Percentiles rank a stretch among this genome's conserved stretches.
phyloP scores from a whole-genome alignment of 2,797 vertebrate species.

The Salarias fasciatus region DNA sequence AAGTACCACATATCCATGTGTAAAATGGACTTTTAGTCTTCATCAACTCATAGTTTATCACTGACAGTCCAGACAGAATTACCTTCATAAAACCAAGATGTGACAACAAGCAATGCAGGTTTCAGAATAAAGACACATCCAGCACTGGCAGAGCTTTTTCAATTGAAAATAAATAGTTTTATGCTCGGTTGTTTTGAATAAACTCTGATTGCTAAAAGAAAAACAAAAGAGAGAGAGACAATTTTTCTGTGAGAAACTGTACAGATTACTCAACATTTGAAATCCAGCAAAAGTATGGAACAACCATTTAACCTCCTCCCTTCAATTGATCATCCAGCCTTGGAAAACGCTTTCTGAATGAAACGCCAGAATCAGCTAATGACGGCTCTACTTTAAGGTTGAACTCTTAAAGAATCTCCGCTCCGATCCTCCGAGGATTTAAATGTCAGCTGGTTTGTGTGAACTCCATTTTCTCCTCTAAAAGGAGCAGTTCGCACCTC shows the following conservation, averaged over 20 bases:
- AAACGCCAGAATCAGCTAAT: conserved; percentile 2
- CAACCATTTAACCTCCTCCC: too few relatives aligned
- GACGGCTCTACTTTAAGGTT: conserved; percentile 22
- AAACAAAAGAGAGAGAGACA: too few relatives aligned
- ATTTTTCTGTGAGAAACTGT: too few relatives aligned
- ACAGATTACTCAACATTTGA: too few relatives aligned
- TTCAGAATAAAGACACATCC: conserved; percentile 20
- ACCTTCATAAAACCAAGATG: conserved; percentile 18
- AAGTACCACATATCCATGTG: conserved; percentile 18
- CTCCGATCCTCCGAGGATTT: conserved; percentile 34
- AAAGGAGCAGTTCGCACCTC: conserved; percentile 54
- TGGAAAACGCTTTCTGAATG: neutral
- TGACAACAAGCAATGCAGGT: conserved; percentile 17
- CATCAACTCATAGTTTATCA: conserved; percentile 40
- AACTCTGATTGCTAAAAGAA: too few relatives aligned
- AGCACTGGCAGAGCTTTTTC: too few relatives aligned
- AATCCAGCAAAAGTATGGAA: too few relatives aligned
- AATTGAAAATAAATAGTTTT: too few relatives aligned
- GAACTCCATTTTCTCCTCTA: conserved; percentile 53
- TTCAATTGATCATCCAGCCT: too few relatives aligned
- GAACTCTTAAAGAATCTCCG: conserved; percentile 16
- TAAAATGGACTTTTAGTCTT: conserved; percentile 32
- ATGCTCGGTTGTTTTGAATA: too few relatives aligned
- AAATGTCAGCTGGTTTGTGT: conserved; percentile 44
- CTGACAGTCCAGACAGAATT: conserved; percentile 43